These are phyloP conservation scores for Pampusana beccarii DNA, from an alignment of 2,113 vertebrate species.

Conservation along the genomic window DNA sequence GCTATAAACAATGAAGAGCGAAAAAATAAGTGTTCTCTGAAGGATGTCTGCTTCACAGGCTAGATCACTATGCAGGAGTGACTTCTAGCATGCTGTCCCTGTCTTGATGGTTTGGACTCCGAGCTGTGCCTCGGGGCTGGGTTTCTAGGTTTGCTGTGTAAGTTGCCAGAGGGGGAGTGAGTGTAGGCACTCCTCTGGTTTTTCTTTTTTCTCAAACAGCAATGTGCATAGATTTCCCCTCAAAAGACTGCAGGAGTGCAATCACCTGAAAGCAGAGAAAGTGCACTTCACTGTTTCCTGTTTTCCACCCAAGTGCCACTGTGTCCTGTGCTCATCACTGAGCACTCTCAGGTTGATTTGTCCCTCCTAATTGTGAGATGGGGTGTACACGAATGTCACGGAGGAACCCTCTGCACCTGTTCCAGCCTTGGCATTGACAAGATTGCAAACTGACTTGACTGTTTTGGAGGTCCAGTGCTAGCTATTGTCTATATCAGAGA, in stretches of 20 bases:
- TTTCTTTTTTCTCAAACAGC: background rate
- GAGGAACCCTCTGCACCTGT: background rate
- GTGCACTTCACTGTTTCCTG: background rate
- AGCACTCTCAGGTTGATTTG: background rate
- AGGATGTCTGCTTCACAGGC: background rate
- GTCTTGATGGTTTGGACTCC: background rate
- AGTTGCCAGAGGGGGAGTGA: background rate
- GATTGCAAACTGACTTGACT: background rate
- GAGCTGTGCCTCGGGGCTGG: background rate
- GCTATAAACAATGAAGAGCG: background rate
- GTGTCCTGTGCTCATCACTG: fast-evolving
- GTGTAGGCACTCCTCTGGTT: background rate
- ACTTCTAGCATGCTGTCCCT: background rate
- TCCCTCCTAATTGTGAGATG: background rate
- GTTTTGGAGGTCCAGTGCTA: background rate
- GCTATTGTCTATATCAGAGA: background rate
- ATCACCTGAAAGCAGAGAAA: background rate
- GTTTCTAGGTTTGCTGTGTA: background rate
- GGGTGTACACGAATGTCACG: fast-evolving
- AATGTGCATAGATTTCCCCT: background rate
- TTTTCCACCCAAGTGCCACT: fast-evolving
- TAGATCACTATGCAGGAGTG: background rate
- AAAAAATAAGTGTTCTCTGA: background rate
- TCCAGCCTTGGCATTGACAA: background rate
- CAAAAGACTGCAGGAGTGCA: background rate